Evolutionary conservation across 2,797 vertebrate genomes (phyloP).

Genomic region (Danio kyathit): DNA sequence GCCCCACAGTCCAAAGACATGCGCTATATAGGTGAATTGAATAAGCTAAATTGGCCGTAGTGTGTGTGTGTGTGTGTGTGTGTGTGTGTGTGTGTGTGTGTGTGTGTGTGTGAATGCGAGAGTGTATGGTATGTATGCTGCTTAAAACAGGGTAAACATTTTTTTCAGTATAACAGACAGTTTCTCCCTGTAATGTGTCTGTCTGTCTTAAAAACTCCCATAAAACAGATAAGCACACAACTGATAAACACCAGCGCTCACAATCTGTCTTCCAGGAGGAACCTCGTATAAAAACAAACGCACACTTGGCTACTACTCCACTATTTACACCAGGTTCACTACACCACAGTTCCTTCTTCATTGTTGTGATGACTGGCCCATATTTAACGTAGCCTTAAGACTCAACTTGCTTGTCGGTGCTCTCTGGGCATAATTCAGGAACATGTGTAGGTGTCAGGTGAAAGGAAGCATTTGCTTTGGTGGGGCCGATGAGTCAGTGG

Average conservation of each 20-base stretch:
- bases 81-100: too few relatives aligned
- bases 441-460: conserved; percentile 72
- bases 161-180: background rate
- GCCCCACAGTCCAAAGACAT: too few relatives aligned
- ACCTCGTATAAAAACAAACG: conserved; percentile 44
- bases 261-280: conserved; percentile 70
- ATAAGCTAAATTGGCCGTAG: too few relatives aligned
- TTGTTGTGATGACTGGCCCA: conserved; percentile 31
- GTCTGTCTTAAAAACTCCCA: conserved; percentile 34
- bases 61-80: too few relatives aligned
- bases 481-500: conserved; percentile 69
- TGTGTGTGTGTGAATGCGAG: too few relatives aligned
- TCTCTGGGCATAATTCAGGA: conserved; percentile 60
- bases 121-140: too few relatives aligned
- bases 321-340: conserved; percentile 27
- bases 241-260: conserved; percentile 67
- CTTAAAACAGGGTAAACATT: too few relatives aligned
- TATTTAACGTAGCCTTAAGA: conserved; percentile 56
- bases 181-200: conserved; percentile 5
- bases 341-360: conserved; percentile 47
- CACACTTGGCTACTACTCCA: conserved; percentile 49
- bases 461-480: conserved; percentile 60
- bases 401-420: conserved; percentile 54
- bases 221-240: conserved; percentile 72
- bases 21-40: too few relatives aligned